Evolutionary conservation across 2,797 vertebrate genomes (phyloP).

Genomic region (Bradypodion ventrale): DNA sequence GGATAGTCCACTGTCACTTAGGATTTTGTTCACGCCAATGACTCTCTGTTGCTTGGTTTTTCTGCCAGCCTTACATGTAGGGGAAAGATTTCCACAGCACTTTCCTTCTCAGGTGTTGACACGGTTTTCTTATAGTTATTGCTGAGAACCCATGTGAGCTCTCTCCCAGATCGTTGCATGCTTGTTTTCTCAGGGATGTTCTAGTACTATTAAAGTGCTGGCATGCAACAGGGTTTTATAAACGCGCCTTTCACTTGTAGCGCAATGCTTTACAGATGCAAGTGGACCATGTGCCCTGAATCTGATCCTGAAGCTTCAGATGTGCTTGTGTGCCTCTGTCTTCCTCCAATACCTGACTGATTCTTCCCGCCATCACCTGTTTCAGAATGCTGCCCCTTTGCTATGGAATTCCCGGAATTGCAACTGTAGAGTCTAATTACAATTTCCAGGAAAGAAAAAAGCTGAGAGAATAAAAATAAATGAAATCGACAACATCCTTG

Average conservation of each 20-base stretch:
- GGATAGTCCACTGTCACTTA: neutral
- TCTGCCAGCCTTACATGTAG: neutral
- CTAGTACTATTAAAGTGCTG: neutral
- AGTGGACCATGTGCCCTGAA: neutral
- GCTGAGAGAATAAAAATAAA: neutral
- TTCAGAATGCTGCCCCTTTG: neutral
- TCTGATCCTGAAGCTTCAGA: neutral
- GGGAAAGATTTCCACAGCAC: neutral
- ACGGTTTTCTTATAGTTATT: neutral
- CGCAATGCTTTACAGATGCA: neutral
- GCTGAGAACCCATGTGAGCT: neutral
- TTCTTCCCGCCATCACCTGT: neutral
- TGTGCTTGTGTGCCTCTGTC: neutral
- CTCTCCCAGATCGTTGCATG: neutral
- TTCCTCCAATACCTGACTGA: neutral
- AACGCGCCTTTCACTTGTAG: neutral
- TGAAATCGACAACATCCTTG: neutral
- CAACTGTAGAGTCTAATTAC: neutral
- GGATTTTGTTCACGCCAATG: no score
- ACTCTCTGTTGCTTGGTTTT: neutral
- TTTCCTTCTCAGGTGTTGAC: neutral
- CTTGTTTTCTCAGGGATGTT: neutral
- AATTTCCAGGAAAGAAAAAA: neutral
- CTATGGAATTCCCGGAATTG: neutral
- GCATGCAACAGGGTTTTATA: neutral